Conservation (phyloP, 2,113 vertebrate species). For the Hippocampus abdominalis region DNA sequence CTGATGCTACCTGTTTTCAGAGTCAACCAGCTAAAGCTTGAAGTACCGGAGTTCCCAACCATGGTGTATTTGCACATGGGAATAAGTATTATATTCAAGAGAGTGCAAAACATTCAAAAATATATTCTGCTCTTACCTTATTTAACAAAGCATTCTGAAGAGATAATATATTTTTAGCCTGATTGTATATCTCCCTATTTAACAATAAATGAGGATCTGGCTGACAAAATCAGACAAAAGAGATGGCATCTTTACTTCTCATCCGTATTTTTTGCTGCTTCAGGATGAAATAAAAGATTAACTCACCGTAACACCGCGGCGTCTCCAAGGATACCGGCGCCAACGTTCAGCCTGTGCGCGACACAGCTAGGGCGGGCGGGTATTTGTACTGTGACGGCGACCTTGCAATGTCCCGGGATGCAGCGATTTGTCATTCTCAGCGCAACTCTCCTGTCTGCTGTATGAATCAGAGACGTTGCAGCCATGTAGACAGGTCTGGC, state of each 20-base stretch:
- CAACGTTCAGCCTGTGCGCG: slow-evolving; percentile 18
- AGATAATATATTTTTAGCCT: not conserved
- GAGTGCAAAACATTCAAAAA: not conserved
- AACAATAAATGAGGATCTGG: not conserved
- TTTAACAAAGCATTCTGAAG: not conserved
- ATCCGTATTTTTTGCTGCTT: slow-evolving; percentile 19
- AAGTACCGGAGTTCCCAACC: no score
- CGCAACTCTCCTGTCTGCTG: slow-evolving; percentile 16
- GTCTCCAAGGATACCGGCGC: slow-evolving; percentile 36
- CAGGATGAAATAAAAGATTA: slow-evolving; percentile 27
- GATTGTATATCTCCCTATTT: not conserved
- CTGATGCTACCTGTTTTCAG: no score
- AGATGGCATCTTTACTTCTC: slow-evolving; percentile 7
- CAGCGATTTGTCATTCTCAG: slow-evolving; percentile 53
- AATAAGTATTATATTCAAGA: not conserved
- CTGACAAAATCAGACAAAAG: slow-evolving; percentile 11
- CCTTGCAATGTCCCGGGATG: slow-evolving; percentile 44
- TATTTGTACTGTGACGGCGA: slow-evolving; percentile 47
- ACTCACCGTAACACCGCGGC: slow-evolving; percentile 14
- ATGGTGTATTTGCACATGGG: no score
- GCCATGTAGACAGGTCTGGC: not conserved
- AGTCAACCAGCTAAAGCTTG: no score
- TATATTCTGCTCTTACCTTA: not conserved
- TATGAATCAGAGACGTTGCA: not conserved
- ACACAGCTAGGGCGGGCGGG: slow-evolving; percentile 21